phyloP scores from a whole-genome alignment of 2,888 invertebrate species.

The Dastarcus helophoroides region DNA sequence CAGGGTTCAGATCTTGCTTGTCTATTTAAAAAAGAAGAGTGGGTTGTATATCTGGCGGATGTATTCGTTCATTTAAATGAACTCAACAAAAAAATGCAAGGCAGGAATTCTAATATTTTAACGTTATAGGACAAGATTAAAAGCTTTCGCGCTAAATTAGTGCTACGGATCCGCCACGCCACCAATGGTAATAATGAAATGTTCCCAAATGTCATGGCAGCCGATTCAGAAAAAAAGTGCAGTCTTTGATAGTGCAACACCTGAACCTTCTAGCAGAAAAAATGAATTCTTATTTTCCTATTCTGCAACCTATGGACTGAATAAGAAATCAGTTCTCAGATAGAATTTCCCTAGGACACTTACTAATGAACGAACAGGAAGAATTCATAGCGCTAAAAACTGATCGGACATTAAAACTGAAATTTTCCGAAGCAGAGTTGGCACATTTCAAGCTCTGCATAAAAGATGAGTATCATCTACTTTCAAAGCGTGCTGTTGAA shows the following conservation, averaged over 20 bases:
- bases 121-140: slow-evolving; percentile 12
- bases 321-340: slow-evolving; percentile 11
- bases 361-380: slow-evolving; percentile 8
- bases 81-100: slow-evolving; percentile 12
- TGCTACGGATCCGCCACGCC: background rate
- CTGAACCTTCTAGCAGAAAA: slow-evolving; percentile 11
- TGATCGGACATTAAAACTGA: slow-evolving; percentile 10
- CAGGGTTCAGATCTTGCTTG: slow-evolving; percentile 4
- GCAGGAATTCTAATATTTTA: slow-evolving; percentile 15
- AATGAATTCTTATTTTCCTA: slow-evolving; percentile 5
- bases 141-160: slow-evolving; percentile 5
- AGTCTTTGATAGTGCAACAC: slow-evolving; percentile 11
- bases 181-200: slow-evolving; percentile 6
- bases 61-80: slow-evolving; percentile 15
- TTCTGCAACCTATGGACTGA: slow-evolving; percentile 11
- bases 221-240: slow-evolving; percentile 15
- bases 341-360: slow-evolving; percentile 9
- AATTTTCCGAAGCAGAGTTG: slow-evolving; percentile 5
- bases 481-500: slow-evolving; percentile 4
- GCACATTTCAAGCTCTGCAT: slow-evolving; percentile 8
- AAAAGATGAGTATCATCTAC: slow-evolving; percentile 10
- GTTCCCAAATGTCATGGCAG: slow-evolving; percentile 7
- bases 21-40: slow-evolving; percentile 12
- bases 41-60: slow-evolving; percentile 14
- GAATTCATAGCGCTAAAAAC: slow-evolving; percentile 9